phyloP scores from a whole-genome alignment of 1,140 invertebrate species.

The Tyrophagus putrescentiae region DNA sequence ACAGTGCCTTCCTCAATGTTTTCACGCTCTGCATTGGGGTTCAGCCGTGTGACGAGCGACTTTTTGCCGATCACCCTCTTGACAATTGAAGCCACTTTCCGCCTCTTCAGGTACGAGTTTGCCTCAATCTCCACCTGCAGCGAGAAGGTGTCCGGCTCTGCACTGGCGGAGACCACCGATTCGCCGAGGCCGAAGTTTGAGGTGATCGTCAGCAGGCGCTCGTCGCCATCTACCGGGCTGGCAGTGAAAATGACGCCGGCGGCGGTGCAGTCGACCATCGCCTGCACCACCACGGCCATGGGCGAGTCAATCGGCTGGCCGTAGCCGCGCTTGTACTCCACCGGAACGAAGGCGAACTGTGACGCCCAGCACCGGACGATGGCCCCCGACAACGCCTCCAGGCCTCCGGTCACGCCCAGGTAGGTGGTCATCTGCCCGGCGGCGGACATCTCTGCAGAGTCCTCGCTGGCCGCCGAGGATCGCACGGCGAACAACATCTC shows the following conservation, averaged over 20 bases:
- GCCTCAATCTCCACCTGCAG: constrained; percentile 30
- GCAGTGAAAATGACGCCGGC: constrained; percentile 66
- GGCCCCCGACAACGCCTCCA: constrained; percentile 38
- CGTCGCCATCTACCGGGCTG: constrained; percentile 52
- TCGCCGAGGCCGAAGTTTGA: constrained; percentile 67
- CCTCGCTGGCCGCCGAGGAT: constrained; percentile 53
- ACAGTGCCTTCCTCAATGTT: neutral
- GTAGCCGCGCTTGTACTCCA: constrained; percentile 49
- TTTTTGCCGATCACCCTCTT: neutral
- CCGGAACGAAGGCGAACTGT: constrained; percentile 53
- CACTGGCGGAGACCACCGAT: constrained; percentile 51
- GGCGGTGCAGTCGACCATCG: constrained; percentile 49
- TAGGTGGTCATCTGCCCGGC: constrained; percentile 70
- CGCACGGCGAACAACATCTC: constrained; percentile 38
- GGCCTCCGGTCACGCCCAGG: constrained; percentile 42
- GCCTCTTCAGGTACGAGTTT: neutral
- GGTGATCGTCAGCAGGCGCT: constrained; percentile 49
- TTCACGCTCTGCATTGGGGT: no score
- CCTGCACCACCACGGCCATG: constrained; percentile 64
- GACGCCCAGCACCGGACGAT: constrained; percentile 62
- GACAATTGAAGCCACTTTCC: neutral
- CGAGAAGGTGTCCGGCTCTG: constrained; percentile 55
- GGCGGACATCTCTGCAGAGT: constrained; percentile 54
- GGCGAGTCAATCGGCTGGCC: constrained; percentile 46
- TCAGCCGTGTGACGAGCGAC: neutral